A percentile compares a stretch with the other conserved stretches of the same genome.
These are phyloP conservation scores for Benthosema pterotum DNA, from an alignment of 2,797 vertebrate species.

Conservation along the genomic window DNA sequence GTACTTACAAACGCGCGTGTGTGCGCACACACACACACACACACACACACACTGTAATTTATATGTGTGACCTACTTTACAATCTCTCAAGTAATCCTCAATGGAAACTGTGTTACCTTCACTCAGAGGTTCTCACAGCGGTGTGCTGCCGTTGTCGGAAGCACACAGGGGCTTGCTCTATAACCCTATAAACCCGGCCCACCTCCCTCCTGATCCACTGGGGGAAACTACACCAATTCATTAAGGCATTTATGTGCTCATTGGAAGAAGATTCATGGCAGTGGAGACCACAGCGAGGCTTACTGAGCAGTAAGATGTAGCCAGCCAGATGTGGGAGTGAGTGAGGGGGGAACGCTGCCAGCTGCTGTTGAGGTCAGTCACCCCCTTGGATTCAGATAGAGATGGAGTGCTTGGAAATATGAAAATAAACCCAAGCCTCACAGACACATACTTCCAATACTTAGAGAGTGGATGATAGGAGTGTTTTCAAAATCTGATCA, in stretches of 20 bases:
- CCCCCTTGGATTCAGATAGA: conserved; percentile 20
- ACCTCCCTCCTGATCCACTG: conserved; percentile 18
- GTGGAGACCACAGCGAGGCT: conserved; percentile 44
- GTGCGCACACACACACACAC: too few species aligned
- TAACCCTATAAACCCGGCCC: conserved; percentile 17
- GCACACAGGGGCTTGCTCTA: conserved; percentile 9
- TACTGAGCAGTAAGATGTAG: conserved; percentile 38
- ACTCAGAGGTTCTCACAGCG: conserved; percentile 9
- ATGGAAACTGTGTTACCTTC: conserved; percentile 18
- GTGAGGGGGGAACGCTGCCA: conserved; percentile 48
- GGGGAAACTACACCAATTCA: conserved; percentile 31
- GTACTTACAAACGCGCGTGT: neutral
- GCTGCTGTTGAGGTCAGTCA: conserved; percentile 49
- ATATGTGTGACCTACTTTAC: conserved; percentile 45
- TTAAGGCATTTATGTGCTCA: conserved; percentile 34
- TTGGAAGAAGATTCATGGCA: conserved; percentile 51
- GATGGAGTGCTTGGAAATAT: conserved; percentile 11
- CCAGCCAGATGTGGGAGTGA: conserved; percentile 61
- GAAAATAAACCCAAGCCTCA: conserved; percentile 7
- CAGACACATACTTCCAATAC: neutral
- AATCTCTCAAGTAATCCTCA: conserved; percentile 1
- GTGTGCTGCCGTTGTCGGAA: conserved; percentile 18
- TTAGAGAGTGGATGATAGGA: too few species aligned
- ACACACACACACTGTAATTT: conserved; percentile 10
- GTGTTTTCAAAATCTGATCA: too few species aligned